Base-by-base conservation (phyloP, 2,888 invertebrate species). In the Xestobium rufovillosum region DNA sequence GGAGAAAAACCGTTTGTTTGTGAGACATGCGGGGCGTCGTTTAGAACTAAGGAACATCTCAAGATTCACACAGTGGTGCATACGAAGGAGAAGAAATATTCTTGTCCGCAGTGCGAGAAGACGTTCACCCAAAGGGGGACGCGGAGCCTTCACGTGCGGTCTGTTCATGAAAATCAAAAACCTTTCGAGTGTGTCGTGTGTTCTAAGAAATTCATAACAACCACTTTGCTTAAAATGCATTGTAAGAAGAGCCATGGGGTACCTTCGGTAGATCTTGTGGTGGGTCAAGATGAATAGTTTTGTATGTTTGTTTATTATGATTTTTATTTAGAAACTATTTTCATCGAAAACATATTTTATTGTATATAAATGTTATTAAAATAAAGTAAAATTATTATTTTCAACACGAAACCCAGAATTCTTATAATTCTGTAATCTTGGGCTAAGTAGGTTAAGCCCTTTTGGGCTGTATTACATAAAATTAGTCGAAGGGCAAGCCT, bases 41-140 rank as follows among this genome's bases (percentile, higher is more conserved):
- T 41, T 15, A 34, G 26, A 14, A 30, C 8, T 10, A 11, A 14
- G 4, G 28, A 25, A 11, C 19, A 26, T 1, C 30, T 41, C 4
- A 38, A 8, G n/a, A 8, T 73, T 6, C 74, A 74, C 32, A 19
- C 6, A 19, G 23, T 28, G 8, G 28, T 28, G 8, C 10, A 10
- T 8, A 8, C 28, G 6, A 28, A 28, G 12, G 28, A n/a, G 12
- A 28, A n/a, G 8, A 6, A 6, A 3, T 34, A 34, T 38, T n/a
- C 28, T n/a, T 42, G 42, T 31, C 29, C 32, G 9, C n/a, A 25
- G 12, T 42, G 42, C 10, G 37, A 19, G 4, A 42, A 41, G 9
- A 11, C 40, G 4, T 19, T 41, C 19, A 23, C 25, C 11, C 15
- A 16, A 4, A 30, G 26, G 10, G 16, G 30, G 9, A 8, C 33